Percentiles rank a stretch among this genome's conserved stretches.
Evolutionary conservation across 1,140 invertebrate species (phyloP).

Genomic region (Nixonia krombeini): DNA sequence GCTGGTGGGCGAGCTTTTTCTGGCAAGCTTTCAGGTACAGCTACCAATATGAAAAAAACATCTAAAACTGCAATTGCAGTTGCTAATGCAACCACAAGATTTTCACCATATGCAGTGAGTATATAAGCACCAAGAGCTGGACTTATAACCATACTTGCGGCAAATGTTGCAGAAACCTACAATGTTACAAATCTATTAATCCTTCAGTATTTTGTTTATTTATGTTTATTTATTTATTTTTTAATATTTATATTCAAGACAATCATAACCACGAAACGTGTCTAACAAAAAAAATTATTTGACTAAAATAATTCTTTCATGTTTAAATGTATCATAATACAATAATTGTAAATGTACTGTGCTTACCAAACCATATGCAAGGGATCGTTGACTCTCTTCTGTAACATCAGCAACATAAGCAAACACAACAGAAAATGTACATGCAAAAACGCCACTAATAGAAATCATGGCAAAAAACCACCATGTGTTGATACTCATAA

Average conservation of each 20-base stretch:
- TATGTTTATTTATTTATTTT: slow-evolving; percentile 3
- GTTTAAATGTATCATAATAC: not conserved
- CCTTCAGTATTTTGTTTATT: not conserved
- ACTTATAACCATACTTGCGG: slow-evolving; percentile 97
- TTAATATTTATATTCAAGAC: slow-evolving; percentile 15
- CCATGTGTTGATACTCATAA: slow-evolving; percentile 99
- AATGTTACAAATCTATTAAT: not conserved
- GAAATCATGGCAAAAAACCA: slow-evolving; percentile 99
- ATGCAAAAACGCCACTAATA: slow-evolving; percentile 98
- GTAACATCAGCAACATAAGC: slow-evolving; percentile 99
- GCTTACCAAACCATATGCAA: slow-evolving; percentile 95
- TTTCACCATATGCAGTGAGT: slow-evolving; percentile 90
- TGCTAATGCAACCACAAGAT: slow-evolving; percentile 95
- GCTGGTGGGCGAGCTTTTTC: slow-evolving; percentile 90
- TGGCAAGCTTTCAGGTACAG: slow-evolving; percentile 97
- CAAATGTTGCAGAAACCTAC: slow-evolving; percentile 96
- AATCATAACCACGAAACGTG: not conserved
- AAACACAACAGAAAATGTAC: slow-evolving; percentile 99
- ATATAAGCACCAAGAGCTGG: slow-evolving; percentile 96
- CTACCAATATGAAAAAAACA: slow-evolving; percentile 98
- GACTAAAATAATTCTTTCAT: not conserved
- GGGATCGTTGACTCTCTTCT: slow-evolving; percentile 93
- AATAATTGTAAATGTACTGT: slow-evolving; percentile 10
- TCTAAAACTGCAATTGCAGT: slow-evolving; percentile 96
- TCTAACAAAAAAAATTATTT: not conserved